Evolutionary conservation across 2,888 invertebrate species (phyloP).

Genomic region (Anodontia alba): DNA sequence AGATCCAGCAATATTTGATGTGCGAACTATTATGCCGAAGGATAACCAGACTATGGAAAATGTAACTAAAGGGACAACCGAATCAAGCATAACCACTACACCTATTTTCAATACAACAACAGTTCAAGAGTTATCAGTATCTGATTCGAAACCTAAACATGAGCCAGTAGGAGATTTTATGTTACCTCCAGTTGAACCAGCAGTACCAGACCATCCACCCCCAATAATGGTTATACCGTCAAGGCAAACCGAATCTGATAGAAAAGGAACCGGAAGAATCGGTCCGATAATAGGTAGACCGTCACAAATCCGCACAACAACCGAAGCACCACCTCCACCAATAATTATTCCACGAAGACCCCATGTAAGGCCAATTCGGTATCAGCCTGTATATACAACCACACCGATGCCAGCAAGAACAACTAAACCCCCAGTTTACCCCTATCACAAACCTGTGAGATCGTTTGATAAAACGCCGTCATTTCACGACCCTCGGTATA

Average conservation of each 20-base stretch:
- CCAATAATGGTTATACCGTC: slow-evolving; percentile 42
- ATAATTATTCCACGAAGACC: slow-evolving; percentile 2
- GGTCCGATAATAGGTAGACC: background rate
- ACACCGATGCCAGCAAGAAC: background rate
- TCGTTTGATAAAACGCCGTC: background rate
- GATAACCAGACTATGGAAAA: background rate
- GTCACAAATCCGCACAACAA: background rate
- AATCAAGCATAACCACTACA: background rate
- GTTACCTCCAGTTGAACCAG: background rate
- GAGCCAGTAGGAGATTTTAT: background rate
- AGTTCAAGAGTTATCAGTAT: background rate
- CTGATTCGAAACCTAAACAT: background rate
- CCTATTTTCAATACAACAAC: background rate
- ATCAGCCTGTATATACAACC: background rate
- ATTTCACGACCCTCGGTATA: slow-evolving; percentile 28
- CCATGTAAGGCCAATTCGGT: background rate
- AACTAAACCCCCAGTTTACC: background rate
- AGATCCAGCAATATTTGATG: background rate
- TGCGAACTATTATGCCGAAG: background rate
- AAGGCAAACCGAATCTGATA: slow-evolving; percentile 4
- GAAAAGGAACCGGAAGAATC: background rate
- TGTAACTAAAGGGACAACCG: background rate
- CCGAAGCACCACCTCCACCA: slow-evolving; percentile 42
- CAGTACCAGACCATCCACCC: slow-evolving; percentile 42
- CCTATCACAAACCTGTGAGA: background rate